phyloP scores from a whole-genome alignment of 2,888 invertebrate species.

The Toxonevra muliebris region DNA sequence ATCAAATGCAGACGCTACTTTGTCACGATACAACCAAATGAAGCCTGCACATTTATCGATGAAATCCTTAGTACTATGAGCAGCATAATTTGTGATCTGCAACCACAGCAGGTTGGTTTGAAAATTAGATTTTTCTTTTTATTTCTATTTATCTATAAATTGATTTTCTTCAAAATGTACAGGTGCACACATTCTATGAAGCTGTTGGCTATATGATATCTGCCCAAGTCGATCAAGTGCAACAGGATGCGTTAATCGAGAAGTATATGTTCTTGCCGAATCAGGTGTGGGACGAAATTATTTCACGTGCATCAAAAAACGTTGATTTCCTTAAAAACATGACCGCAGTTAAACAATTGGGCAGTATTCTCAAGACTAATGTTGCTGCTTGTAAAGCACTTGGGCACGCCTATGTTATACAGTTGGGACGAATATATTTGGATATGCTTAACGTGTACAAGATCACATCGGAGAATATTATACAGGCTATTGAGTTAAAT shows the following conservation, averaged over 20 bases:
- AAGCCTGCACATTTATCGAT: conserved; percentile 97
- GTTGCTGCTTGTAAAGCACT: conserved; percentile 98
- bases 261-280: conserved; percentile 98
- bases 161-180: neutral
- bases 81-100: conserved; percentile 98
- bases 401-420: conserved; percentile 94
- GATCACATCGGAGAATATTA: conserved; percentile 95
- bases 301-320: conserved; percentile 95
- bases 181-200: conserved; percentile 95
- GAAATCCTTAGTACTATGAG: conserved; percentile 96
- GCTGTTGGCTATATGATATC: conserved; percentile 99
- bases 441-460: conserved; percentile 99
- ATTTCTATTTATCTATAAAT: neutral
- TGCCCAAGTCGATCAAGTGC: conserved; percentile 89
- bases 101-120: conserved; percentile 87
- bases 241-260: conserved; percentile 94
- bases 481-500: conserved; percentile 90
- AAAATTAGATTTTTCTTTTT: neutral
- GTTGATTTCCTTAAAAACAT: conserved; percentile 95
- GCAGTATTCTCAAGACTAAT: conserved; percentile 98
- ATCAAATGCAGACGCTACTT: conserved; percentile 98
- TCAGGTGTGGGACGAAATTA: conserved; percentile 98
- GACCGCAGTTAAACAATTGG: conserved; percentile 96
- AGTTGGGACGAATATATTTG: conserved; percentile 95
- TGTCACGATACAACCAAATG: conserved; percentile 95